phyloP scores from a whole-genome alignment of 2,797 vertebrate genomes.

The Neostethus bicornis region DNA sequence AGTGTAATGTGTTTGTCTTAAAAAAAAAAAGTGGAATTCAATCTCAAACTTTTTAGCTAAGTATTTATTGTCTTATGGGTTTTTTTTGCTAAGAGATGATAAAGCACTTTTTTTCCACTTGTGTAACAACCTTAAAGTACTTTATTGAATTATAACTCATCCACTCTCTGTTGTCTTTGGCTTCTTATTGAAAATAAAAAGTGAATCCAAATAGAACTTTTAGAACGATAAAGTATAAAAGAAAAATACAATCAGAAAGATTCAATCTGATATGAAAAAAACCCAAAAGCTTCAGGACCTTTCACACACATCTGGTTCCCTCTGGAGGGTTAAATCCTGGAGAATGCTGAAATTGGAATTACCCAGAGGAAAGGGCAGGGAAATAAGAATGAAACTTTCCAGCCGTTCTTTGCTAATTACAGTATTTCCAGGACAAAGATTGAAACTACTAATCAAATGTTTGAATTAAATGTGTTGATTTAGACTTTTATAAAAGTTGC shows the following conservation, averaged over 20 bases:
- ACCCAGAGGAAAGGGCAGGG: conserved; percentile 13
- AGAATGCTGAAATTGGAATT: conserved; percentile 45
- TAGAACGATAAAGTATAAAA: not conserved
- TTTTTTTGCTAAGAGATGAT: too few species aligned
- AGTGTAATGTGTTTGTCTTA: too few species aligned
- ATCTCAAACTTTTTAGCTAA: too few species aligned
- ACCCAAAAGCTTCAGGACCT: conserved; percentile 34
- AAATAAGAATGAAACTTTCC: conserved; percentile 9
- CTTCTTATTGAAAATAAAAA: too few species aligned
- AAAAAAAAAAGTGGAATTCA: too few species aligned
- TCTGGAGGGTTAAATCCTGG: conserved; percentile 26
- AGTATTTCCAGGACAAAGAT: not conserved
- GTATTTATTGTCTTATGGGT: too few species aligned
- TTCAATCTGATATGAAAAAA: conserved; percentile 58
- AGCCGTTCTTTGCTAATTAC: conserved; percentile 12
- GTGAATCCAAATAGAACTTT: too few species aligned
- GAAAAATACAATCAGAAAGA: conserved; percentile 12
- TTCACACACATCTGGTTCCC: conserved; percentile 31
- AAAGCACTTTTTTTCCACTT: too few species aligned
- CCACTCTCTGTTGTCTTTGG: not conserved
- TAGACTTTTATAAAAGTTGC: too few species aligned
- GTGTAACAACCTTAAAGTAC: too few species aligned
- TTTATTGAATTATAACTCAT: too few species aligned
- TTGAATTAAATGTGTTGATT: conserved; percentile 1
- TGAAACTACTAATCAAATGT: not conserved